Conservation (phyloP, 2,888 invertebrate species). For the Orthonychiurus folsomi region DNA sequence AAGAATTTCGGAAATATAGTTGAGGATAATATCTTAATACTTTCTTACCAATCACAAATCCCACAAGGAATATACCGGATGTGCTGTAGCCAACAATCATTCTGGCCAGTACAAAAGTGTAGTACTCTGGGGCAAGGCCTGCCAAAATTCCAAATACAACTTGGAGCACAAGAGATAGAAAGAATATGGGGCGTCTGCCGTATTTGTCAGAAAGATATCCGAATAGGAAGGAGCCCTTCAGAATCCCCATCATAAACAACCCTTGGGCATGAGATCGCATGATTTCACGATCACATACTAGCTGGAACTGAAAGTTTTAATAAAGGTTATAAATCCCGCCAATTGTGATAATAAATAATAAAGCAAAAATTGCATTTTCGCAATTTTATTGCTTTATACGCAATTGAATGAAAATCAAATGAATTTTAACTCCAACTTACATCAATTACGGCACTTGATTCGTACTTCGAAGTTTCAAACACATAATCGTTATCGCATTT, state of each 20-base stretch:
- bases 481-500: constrained; percentile 51
- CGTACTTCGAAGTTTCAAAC: constrained; percentile 54
- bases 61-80: constrained; percentile 66
- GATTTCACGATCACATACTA: constrained; percentile 58
- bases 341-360: constrained; percentile 2
- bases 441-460: constrained; percentile 58
- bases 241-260: constrained; percentile 62
- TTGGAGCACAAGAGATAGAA: constrained; percentile 60
- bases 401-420: no score
- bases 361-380: no score
- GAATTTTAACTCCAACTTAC: constrained; percentile 46
- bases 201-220: constrained; percentile 61
- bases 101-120: constrained; percentile 57
- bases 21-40: no score
- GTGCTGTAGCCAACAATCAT: constrained; percentile 63
- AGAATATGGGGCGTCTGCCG: constrained; percentile 63
- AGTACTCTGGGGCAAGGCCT: constrained; percentile 59
- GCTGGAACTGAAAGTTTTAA: constrained; percentile 50
- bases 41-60: constrained; percentile 65
- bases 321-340: not conserved
- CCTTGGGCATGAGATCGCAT: constrained; percentile 58
- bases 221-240: constrained; percentile 62
- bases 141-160: constrained; percentile 59
- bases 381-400: no score
- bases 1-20: no score